Evolutionary conservation across 2,888 invertebrate species (phyloP), one percentile per base, ranked within the genome.

Genomic region (Neocrepidodera transversa): DNA sequence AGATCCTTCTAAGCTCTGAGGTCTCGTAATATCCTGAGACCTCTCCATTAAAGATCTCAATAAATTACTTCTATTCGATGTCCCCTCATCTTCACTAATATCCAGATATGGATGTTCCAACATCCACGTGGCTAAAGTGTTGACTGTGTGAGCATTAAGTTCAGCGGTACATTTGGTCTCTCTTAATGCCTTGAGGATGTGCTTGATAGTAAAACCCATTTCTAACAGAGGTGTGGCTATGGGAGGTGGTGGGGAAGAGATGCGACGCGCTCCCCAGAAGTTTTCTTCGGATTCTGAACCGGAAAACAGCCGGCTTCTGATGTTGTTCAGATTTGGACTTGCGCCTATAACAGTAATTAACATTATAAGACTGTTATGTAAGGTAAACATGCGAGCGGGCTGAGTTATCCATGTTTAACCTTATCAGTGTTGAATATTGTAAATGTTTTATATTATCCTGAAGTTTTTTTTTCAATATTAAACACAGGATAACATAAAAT

Each of bases 71-170:
- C 67, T 62, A 18, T 57, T 53, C 2, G 60, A 54, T 1, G 57
- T 51, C 13, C 52, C 58, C 20, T 62, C 63, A n/a, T 58, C 62
- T 10, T 63, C 62, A 26, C 49, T 45, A 1, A 57, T 35, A 13
- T 71, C 81, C 55, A 79, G 76, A 58, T 74, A 76, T 0, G 86
- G 86, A 74, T 87, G 84, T 67, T 87, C 86, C 52, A 87, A 75
- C 86, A 87, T 86, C 86, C 86, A 87, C 2, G 84, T 85, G 3
- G 85, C 86, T 50, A 87, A 71, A 68, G 81, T 81, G 70, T 85
- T 86, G 11, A 86, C 81, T n/a, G 82, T 81, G 40, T 82, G 81
- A 1, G 83, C 75, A 62, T 72, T 78, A 5, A 76, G 67, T 58
- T 77, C 78, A 0, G 74, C 73, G 1, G 73, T 66, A 59, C 74